phyloP scores from a whole-genome alignment of 2,113 vertebrate genomes.

The Crotalus helleri region DNA sequence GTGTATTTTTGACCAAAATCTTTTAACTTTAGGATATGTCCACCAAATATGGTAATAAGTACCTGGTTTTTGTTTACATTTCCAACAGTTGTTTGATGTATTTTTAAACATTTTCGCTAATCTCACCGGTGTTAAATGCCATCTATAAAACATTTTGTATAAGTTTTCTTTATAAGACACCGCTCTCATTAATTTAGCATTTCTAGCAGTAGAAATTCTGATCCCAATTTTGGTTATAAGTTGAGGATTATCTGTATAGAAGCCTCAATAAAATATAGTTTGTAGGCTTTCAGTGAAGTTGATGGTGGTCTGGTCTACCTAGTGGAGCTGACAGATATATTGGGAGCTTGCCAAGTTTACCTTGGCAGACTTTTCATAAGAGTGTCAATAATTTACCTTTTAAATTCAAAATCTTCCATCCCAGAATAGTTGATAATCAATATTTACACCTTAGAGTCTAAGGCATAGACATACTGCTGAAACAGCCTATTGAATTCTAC shows the following conservation, averaged over 20 bases:
- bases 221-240: not conserved
- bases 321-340: not conserved
- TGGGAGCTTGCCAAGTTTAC: not conserved
- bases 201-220: not conserved
- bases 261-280: not conserved
- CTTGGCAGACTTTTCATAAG: not conserved
- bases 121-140: no score
- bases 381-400: not conserved
- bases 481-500: not conserved
- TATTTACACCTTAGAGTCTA: not conserved
- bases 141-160: no score
- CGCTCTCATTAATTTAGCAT: no score
- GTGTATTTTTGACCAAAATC: no score
- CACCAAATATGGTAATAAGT: no score
- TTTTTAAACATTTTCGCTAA: no score
- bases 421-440: not conserved
- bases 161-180: no score
- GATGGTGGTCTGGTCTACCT: not conserved
- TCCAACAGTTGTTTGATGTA: no score
- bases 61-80: no score
- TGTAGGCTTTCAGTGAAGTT: not conserved
- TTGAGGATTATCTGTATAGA: not conserved
- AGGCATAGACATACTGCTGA: not conserved
- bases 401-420: not conserved
- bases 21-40: no score